Base-by-base conservation (phyloP, 2,797 vertebrate species). In the Cyprinodon diabolis region DNA sequence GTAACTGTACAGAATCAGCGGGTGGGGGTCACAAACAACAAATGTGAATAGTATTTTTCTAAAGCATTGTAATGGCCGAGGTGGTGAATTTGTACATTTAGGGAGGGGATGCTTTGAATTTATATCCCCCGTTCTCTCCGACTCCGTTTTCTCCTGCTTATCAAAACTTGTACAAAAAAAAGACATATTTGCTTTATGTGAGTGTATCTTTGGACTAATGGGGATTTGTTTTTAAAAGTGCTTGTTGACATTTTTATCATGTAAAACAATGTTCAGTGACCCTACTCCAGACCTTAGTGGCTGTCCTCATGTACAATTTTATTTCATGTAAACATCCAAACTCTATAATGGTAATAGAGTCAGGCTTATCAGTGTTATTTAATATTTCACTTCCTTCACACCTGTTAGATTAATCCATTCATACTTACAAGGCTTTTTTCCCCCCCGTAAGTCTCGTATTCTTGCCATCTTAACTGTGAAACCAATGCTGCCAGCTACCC, bases 21-120 rank as follows among this genome's bases (percentile, higher is more conserved):
- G 9, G 74, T 79, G 73, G 17, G 11, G 49, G 40, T 95, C 87
- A 96, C 94, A 95, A 93, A 80, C 84, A 93, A 95, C 95, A 96
- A 97, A 98, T 98, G 97, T 98, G 97, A 99, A 99, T 96, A 97
- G 95, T 99, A 99, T 99, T 99, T 99, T 99, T 98, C 96, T 99
- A 99, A 96, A 95, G 96, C 94, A 94, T 94, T 95, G 93, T 95
- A 96, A 94, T 91, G 93, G 95, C 89, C 93, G 91, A 93, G 91
- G 90, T 94, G 85, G 94, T 92, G 92, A 93, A 93, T 95, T 95
- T 99, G 97, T 98, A 97, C 95, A 98, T 98, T 30, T 97, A 14
- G 0, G 93, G 94, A 94, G 92, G 91, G 92, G 45, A 82, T 74
- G 86, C 83, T 90, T 92, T 91, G 85, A 79, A 87, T 93, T 92